phyloP scores from a whole-genome alignment of 1,140 invertebrate species.

The Globodera rostochiensis region DNA sequence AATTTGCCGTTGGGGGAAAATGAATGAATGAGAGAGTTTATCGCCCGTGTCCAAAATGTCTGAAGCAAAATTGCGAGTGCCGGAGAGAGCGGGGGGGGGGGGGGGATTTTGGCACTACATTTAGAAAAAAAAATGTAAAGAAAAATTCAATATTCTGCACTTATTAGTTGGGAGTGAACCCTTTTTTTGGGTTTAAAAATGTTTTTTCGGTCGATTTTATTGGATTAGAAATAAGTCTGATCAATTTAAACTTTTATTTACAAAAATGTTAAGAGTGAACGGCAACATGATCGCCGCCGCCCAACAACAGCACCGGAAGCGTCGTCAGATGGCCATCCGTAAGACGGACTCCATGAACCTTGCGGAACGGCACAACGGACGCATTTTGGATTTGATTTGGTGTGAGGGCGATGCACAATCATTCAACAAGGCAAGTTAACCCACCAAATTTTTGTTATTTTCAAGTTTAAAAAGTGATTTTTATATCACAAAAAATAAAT shows the following conservation, averaged over 20 bases:
- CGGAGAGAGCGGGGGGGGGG: too few relatives aligned
- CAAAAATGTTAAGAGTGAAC: constrained; percentile 27
- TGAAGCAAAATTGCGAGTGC: too few relatives aligned
- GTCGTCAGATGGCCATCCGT: constrained; percentile 57
- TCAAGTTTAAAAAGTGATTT: constrained; percentile 27
- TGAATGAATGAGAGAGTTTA: constrained; percentile 1
- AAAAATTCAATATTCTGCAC: too few relatives aligned
- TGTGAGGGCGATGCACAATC: constrained; percentile 31
- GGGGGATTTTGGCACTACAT: neutral
- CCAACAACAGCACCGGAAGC: constrained; percentile 62
- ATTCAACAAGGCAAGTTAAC: neutral
- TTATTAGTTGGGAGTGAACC: too few relatives aligned
- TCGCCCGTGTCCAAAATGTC: too few relatives aligned
- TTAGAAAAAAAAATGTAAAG: neutral
- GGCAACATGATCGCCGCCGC: constrained; percentile 64
- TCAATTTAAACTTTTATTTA: too few relatives aligned
- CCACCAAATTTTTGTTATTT: constrained; percentile 10
- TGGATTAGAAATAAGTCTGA: neutral
- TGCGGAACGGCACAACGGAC: constrained; percentile 62
- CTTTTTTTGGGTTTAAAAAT: neutral
- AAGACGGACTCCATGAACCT: constrained; percentile 62
- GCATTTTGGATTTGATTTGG: constrained; percentile 60
- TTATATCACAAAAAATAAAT: too few relatives aligned
- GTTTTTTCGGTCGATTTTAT: neutral
- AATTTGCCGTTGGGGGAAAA: neutral